phyloP scores from a whole-genome alignment of 2,888 invertebrate genomes.

The Mamestra brassicae region DNA sequence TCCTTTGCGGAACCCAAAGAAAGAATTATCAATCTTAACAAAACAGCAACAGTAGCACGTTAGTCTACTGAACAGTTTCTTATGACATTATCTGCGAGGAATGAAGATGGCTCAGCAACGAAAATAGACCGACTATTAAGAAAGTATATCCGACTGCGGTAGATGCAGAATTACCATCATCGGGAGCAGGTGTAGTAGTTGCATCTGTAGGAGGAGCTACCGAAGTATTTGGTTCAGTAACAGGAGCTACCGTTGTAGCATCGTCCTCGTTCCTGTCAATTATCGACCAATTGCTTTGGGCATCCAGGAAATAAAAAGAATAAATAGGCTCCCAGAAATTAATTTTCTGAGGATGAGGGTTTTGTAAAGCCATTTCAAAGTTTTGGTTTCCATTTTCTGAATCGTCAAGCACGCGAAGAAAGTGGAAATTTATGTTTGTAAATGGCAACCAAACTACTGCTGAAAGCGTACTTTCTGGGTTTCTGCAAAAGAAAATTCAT shows the following conservation, averaged over 20 bases:
- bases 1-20: constrained; percentile 64
- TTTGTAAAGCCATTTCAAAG: constrained; percentile 71
- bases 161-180: constrained; percentile 72
- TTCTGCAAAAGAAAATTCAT: constrained; percentile 72
- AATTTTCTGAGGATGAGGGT: constrained; percentile 76
- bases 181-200: constrained; percentile 29
- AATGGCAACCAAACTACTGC: constrained; percentile 76
- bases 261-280: constrained; percentile 65
- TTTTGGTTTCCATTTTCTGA: constrained; percentile 66
- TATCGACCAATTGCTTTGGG: constrained; percentile 75
- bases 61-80: constrained; percentile 67
- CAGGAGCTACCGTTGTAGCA: not conserved
- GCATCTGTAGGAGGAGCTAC: not conserved
- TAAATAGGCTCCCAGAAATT: constrained; percentile 83
- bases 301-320: constrained; percentile 78
- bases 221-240: not conserved
- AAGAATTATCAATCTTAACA: constrained; percentile 21
- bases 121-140: constrained; percentile 75
- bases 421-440: constrained; percentile 67
- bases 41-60: constrained; percentile 55
- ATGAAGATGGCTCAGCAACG: constrained; percentile 76
- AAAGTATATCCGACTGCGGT: constrained; percentile 80
- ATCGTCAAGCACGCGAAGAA: constrained; percentile 74
- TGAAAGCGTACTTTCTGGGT: constrained; percentile 77
- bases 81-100: constrained; percentile 72